These are phyloP conservation scores for Ailurus styani DNA, from an alignment of 2,113 vertebrate species.

Conservation along the genomic window DNA sequence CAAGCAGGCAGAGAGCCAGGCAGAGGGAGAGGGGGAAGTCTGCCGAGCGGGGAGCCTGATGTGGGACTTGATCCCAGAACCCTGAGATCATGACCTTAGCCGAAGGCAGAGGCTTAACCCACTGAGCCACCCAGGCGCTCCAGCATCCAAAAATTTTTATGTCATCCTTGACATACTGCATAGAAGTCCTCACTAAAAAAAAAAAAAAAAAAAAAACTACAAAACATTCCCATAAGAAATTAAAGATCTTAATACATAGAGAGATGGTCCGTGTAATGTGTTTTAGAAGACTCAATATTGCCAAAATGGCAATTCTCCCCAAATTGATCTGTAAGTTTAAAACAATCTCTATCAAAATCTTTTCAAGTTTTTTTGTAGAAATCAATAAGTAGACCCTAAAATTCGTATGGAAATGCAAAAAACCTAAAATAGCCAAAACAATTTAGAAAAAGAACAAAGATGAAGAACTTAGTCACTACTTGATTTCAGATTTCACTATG, in stretches of 20 bases:
- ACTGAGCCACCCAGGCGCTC: too few species aligned
- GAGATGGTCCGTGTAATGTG: not conserved
- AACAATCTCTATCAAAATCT: not conserved
- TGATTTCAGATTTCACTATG: conserved; percentile 5
- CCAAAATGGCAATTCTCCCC: not conserved
- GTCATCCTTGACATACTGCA: not conserved
- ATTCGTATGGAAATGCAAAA: not conserved
- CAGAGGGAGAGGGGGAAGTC: too few species aligned
- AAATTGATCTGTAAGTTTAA: not conserved
- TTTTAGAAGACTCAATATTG: not conserved
- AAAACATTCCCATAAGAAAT: not conserved
- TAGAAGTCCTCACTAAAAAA: not conserved
- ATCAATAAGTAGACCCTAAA: not conserved
- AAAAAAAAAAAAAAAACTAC: conserved; percentile 6
- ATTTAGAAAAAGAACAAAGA: not conserved
- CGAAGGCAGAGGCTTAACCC: too few species aligned
- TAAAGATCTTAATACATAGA: conserved; percentile 1
- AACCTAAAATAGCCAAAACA: not conserved
- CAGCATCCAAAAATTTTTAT: not conserved
- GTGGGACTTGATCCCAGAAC: too few species aligned
- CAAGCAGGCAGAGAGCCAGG: too few species aligned
- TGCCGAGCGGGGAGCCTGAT: too few species aligned
- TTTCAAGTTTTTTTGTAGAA: not conserved
- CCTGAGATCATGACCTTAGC: too few species aligned
- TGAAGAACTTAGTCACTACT: not conserved